phyloP scores from a whole-genome alignment of 2,797 vertebrate species.

The Pterois miles region DNA sequence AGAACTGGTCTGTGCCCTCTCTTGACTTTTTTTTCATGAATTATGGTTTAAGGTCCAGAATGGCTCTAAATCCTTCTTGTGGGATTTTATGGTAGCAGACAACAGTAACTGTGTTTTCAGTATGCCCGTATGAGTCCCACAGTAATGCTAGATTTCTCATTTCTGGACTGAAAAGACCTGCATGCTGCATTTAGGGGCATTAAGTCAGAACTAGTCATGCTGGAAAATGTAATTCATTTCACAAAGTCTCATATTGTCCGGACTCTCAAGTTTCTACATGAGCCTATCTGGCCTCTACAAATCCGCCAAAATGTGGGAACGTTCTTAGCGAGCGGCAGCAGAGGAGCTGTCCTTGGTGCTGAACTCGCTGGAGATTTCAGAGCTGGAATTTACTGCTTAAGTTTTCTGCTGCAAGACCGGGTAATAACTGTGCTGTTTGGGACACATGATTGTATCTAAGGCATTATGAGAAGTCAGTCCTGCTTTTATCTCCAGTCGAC shows the following conservation, averaged over 20 bases:
- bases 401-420: conserved; percentile 37
- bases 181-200: conserved; percentile 58
- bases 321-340: conserved; percentile 27
- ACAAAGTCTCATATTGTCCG: conserved; percentile 62
- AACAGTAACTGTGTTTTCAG: conserved; percentile 48
- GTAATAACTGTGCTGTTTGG: conserved; percentile 49
- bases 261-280: conserved; percentile 46
- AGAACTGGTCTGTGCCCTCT: conserved; percentile 7
- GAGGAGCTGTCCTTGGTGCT: conserved; percentile 68
- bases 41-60: conserved; percentile 33
- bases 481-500: conserved; percentile 39
- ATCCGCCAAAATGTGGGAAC: conserved; percentile 61
- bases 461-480: conserved; percentile 18
- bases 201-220: conserved; percentile 52
- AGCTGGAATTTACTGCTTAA: conserved; percentile 31
- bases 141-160: conserved; percentile 44
- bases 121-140: conserved; percentile 15
- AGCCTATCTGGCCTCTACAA: conserved; percentile 57
- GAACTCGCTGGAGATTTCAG: conserved; percentile 49
- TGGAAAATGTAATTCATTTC: conserved; percentile 63
- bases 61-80: conserved; percentile 19
- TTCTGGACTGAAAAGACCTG: conserved; percentile 35
- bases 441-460: conserved; percentile 37
- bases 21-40: conserved; percentile 14
- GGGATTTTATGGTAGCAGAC: conserved; percentile 43